Percentiles rank a stretch among this genome's conserved stretches.
Conservation (phyloP, 2,888 invertebrate species). For the Oligia latruncula region DNA sequence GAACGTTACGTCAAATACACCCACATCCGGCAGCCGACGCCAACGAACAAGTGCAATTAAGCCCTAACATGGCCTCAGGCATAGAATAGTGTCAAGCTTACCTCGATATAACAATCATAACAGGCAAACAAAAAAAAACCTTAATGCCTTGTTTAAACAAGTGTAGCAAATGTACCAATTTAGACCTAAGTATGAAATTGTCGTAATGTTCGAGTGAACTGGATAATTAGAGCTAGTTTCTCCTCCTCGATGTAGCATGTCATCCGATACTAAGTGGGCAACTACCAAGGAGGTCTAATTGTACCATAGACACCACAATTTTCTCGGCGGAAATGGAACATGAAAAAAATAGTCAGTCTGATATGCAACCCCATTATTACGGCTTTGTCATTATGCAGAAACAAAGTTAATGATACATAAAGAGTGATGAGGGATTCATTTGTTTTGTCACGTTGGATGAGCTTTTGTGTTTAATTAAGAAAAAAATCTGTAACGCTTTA, state of each 20-base stretch:
- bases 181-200: slow-evolving; percentile 32
- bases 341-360: slow-evolving; percentile 64
- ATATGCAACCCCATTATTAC: slow-evolving; percentile 63
- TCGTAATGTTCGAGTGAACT: slow-evolving; percentile 52
- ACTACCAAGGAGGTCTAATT: slow-evolving; percentile 73
- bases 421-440: slow-evolving; percentile 61
- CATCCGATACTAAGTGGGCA: slow-evolving; percentile 70
- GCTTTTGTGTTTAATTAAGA: slow-evolving; percentile 16
- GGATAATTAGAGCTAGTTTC: slow-evolving; percentile 62
- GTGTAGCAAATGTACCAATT: slow-evolving; percentile 33
- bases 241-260: slow-evolving; percentile 66
- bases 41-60: slow-evolving; percentile 56
- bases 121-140: slow-evolving; percentile 34
- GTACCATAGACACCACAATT: slow-evolving; percentile 73
- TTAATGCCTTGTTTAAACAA: slow-evolving; percentile 23
- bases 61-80: slow-evolving; percentile 42
- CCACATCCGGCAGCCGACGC: slow-evolving; percentile 48
- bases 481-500: slow-evolving; percentile 7
- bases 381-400: slow-evolving; percentile 64
- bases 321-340: slow-evolving; percentile 75
- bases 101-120: slow-evolving; percentile 37
- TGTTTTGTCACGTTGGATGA: slow-evolving; percentile 42
- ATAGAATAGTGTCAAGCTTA: slow-evolving; percentile 49
- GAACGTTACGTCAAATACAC: slow-evolving; percentile 54
- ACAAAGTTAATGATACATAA: slow-evolving; percentile 58